Percentiles rank a stretch among this genome's conserved stretches.
Evolutionary conservation across 2,113 vertebrate genomes (phyloP).

Genomic region (Malurus elegans): DNA sequence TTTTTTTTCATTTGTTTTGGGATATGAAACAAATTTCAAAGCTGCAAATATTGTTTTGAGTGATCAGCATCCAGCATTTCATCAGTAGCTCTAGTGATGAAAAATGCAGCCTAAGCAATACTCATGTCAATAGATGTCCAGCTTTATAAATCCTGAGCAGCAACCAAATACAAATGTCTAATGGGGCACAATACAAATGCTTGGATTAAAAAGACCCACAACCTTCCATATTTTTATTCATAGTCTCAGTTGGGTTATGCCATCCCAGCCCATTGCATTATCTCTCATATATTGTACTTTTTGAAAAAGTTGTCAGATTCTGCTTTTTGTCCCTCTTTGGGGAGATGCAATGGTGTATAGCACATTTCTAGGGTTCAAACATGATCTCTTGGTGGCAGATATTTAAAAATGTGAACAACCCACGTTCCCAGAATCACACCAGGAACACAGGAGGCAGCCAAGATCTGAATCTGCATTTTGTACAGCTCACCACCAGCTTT

Average conservation of each 20-base stretch:
- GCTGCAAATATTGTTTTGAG: not conserved
- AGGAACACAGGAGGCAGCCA: not conserved
- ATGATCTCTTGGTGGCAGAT: not conserved
- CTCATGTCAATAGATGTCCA: not conserved
- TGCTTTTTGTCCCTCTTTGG: rapidly evolving
- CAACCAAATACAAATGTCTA: not conserved
- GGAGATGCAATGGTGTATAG: not conserved
- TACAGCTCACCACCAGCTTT: not conserved
- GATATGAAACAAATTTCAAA: not conserved
- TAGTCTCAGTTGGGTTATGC: not conserved
- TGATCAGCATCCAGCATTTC: not conserved
- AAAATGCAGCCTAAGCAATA: not conserved
- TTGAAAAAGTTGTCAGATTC: not conserved
- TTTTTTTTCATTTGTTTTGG: not conserved
- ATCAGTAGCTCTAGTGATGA: not conserved
- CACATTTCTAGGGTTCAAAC: not conserved
- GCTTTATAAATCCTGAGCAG: not conserved
- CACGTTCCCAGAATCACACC: not conserved
- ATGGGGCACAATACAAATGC: not conserved
- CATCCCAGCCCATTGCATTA: not conserved
- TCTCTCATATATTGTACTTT: not conserved
- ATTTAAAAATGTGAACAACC: not conserved
- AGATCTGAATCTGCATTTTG: not conserved
- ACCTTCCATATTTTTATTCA: not conserved
- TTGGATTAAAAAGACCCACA: not conserved